phyloP scores from a whole-genome alignment of 2,888 invertebrate species.

The Entomobrya multifasciata region DNA sequence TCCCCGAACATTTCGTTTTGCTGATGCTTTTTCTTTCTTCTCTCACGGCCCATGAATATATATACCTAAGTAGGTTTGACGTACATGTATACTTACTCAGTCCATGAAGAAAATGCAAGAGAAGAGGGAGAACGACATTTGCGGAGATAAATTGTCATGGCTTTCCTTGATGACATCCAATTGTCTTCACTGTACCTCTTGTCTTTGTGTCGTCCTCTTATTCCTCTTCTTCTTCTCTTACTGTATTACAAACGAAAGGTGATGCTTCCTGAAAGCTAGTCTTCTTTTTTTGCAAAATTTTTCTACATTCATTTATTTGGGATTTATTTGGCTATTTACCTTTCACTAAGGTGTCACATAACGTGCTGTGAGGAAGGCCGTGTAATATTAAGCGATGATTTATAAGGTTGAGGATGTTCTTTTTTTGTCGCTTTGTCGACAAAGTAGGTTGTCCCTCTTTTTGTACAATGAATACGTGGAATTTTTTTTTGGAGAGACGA shows the following conservation, averaged over 20 bases:
- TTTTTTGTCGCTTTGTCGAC: slow-evolving; percentile 35
- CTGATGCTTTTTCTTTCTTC: not conserved
- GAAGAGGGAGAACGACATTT: slow-evolving; percentile 42
- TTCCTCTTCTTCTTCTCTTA: not conserved
- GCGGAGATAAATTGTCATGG: slow-evolving; percentile 60
- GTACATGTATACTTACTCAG: slow-evolving; percentile 36
- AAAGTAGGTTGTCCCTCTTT: slow-evolving; percentile 22
- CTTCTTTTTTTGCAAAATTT: slow-evolving; percentile 54
- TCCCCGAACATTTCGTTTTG: too few species aligned
- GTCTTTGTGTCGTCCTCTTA: not conserved
- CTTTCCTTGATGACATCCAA: slow-evolving; percentile 62
- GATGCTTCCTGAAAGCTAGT: not conserved
- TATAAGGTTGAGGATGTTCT: slow-evolving; percentile 42
- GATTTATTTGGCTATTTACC: slow-evolving; percentile 70
- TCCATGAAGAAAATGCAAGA: slow-evolving; percentile 16
- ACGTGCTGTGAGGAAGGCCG: slow-evolving; percentile 67
- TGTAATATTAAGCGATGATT: slow-evolving; percentile 64
- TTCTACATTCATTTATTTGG: slow-evolving; percentile 44
- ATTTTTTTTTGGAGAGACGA: not conserved
- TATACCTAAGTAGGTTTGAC: slow-evolving; percentile 45
- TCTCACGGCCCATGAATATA: slow-evolving; percentile 23
- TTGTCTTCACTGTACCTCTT: slow-evolving; percentile 58
- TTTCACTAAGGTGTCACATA: slow-evolving; percentile 69
- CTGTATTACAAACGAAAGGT: not conserved
- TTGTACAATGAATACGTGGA: not conserved